Evolutionary conservation across 53 echinoderm and acorn worm genomes (phyloP).

Genomic region (Patiria pectinifera): DNA sequence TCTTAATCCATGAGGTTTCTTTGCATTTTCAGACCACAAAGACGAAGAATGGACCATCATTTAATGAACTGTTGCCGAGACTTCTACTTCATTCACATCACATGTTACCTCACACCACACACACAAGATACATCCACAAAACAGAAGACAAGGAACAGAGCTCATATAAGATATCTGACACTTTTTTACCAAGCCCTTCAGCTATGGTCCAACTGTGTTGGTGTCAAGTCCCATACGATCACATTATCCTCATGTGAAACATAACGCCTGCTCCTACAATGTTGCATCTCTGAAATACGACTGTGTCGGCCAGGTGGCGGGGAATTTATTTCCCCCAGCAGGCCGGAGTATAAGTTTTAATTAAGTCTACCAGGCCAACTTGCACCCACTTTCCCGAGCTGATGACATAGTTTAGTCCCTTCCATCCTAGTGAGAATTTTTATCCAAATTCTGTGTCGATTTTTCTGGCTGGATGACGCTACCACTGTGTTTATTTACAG

Average conservation of each 20-base stretch:
- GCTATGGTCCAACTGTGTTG: background rate
- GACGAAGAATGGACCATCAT: background rate
- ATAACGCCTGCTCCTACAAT: constrained; percentile 17
- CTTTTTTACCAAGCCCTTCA: background rate
- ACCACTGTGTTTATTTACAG: constrained; percentile 50
- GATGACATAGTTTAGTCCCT: constrained; percentile 44
- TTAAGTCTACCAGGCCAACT: constrained; percentile 26
- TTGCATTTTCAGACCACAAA: background rate
- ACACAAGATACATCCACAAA: background rate
- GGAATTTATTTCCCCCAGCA: constrained; percentile 13
- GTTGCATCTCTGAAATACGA: constrained; percentile 27
- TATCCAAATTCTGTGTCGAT: background rate
- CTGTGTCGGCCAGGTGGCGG: constrained; percentile 34
- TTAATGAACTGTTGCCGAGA: background rate
- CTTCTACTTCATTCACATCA: background rate
- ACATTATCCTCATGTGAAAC: constrained; percentile 50
- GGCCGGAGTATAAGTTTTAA: constrained; percentile 22
- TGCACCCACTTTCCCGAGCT: constrained; percentile 22
- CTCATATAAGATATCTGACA: background rate
- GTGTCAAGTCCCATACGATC: constrained; percentile 29
- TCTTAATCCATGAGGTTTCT: background rate
- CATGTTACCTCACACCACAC: background rate
- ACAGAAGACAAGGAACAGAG: background rate
- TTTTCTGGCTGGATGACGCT: constrained; percentile 13
- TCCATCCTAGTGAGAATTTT: background rate